Base-by-base conservation (phyloP, 37 sponge, comb jelly and placozoan species). In the Ephydatia muelleri region DNA sequence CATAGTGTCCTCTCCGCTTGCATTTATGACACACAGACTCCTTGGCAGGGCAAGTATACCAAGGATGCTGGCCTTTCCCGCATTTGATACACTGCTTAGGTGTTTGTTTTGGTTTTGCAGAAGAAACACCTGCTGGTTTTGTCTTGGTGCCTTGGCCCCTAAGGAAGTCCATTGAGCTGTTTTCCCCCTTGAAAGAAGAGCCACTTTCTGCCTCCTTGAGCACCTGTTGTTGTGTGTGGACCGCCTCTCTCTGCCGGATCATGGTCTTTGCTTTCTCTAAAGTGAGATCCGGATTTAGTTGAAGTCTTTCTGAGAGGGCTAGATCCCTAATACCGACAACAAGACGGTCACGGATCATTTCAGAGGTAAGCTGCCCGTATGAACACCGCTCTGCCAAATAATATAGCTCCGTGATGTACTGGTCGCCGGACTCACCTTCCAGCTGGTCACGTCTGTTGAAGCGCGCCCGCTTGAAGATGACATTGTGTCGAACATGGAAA, bases 1-100 rank as follows among this genome's bases (percentile, higher is more conserved):
- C 11, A 36, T 36, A 85, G 70, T 85, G 78, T 25, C 85, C 85
- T 67, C 40, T 65, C 67, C 67, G 76, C 29, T 85, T 76, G 70
- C 78, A 85, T 25, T 68, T 77, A 49, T 68, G 70, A 40, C 85
- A 85, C 28, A 49, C 47, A 29, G 78, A 78, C n/a, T 85, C 85
- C 77, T 69, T 77, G 70, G 78, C 85, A 31, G 85, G 85, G 47
- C 85, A 85, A 8, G n/a, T 3, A 23, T 85, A 14, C 33, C 72
- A 43, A 22, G 77, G 2, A 38, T 47, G 75, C 9, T 67, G 75
- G n/a, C 66, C 68, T 38, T 31, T 73, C 38, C 67, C 82, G 73
- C 76, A 87, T 75, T 32, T 73, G 30, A 26, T 68, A 38, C 67
- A 48, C 35, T 75, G 32, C 12, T 22, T 48, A 13, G 43, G 34